Evolutionary conservation across 37 sponge, comb jelly and placozoan genomes (phyloP), one percentile per base, ranked within the genome.

Genomic region (Mnemiopsis leidyi): DNA sequence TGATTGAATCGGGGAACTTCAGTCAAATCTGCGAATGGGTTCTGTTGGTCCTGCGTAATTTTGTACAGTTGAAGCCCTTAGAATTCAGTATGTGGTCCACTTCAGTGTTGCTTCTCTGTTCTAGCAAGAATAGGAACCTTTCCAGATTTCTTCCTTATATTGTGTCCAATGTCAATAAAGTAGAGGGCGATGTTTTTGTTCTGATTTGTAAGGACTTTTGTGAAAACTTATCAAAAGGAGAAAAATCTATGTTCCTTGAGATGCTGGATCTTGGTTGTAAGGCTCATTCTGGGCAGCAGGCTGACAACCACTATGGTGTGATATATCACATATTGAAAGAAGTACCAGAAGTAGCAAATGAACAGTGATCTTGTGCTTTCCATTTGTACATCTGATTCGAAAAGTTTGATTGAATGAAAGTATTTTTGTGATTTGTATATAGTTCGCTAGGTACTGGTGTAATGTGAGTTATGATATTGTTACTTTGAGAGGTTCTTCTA

Each of bases 1-100:
- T 85, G 20, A 85, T 85, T 29, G 25, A 0, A 25, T 2, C 90
- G 9, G 90, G 90, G 24, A 85, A 85, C 90, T 85, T 85, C 29
- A 40, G 21, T 25, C 90, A 85, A 23, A 85, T 85, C 20, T 38
- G 38, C 9, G 90, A 85, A 25, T 85, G 90, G 90, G 90, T 85
- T 29, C 23, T 85, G 90, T 61, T 85, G 7, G 90, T 85, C 21
- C 29, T 85, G 1, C 32, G 90, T 18, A 85, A 85, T 28, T 85
- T 85, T 40, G 61, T 85, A 3, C 90, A 85, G 61, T 61, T 85
- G 28, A 85, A 85, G 23, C 90, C 90, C 1, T 61, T 38, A 3
- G 0, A 18, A n/a, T 38, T 40, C 90, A 36, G 38, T 23, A 61
- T 85, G 5, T 85, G 90, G 90, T 85, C 90, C 32, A 85, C 90